phyloP scores from a whole-genome alignment of 2,888 invertebrate genomes.

The Amblyjoppa fuscipennis region DNA sequence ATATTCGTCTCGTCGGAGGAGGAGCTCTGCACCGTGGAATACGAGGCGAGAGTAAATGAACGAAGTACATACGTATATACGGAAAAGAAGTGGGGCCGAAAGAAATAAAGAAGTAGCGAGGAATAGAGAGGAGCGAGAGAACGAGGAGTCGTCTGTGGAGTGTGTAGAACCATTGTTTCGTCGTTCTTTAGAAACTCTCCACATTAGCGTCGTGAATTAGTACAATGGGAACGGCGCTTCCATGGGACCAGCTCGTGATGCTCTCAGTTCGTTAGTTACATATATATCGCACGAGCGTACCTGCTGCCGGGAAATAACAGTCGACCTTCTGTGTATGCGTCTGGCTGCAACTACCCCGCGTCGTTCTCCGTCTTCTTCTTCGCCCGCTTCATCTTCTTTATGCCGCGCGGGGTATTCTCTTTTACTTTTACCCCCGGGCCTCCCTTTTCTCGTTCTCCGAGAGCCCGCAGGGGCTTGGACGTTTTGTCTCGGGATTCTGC shows the following conservation, averaged over 20 bases:
- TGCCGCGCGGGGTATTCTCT: constrained; percentile 15
- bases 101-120: constrained; percentile 1
- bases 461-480: constrained; percentile 22
- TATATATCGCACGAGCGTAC: constrained; percentile 36
- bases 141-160: constrained; percentile 52
- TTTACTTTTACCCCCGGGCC: constrained; percentile 23
- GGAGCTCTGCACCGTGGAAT: constrained; percentile 1
- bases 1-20: constrained; percentile 22
- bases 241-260: constrained; percentile 39
- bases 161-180: constrained; percentile 75
- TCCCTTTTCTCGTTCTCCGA: constrained; percentile 37
- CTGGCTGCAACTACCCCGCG: neutral
- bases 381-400: constrained; percentile 39
- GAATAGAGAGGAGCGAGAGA: constrained; percentile 40
- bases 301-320: constrained; percentile 22
- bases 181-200: constrained; percentile 77
- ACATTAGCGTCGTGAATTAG: constrained; percentile 77
- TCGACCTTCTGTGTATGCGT: constrained; percentile 2
- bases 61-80: neutral
- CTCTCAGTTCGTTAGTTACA: constrained; percentile 58
- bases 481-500: constrained; percentile 50
- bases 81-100: neutral
- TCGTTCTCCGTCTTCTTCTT: constrained; percentile 40
- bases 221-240: constrained; percentile 69
- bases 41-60: neutral